phyloP scores from a whole-genome alignment of 2,113 vertebrate genomes.

The Clarias batrachus region DNA sequence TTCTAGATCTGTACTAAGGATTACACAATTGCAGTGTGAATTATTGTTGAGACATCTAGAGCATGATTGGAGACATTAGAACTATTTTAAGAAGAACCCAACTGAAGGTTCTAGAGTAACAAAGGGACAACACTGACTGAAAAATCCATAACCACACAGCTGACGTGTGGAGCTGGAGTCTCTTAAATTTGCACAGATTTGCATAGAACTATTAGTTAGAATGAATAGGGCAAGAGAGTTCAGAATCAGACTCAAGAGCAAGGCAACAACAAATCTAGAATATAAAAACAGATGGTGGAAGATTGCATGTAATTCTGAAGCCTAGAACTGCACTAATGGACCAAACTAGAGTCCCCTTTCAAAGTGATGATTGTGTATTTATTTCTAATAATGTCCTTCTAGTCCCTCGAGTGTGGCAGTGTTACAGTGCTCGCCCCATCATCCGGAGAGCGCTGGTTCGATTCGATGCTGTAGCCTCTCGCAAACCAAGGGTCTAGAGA shows the following conservation, averaged over 20 bases:
- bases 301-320: neutral
- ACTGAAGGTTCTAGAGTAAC: neutral
- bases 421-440: too few species aligned
- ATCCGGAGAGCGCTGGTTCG: too few species aligned
- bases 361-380: neutral
- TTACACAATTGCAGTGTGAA: neutral
- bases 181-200: neutral
- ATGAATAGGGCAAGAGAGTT: too few species aligned
- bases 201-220: too few species aligned
- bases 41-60: neutral
- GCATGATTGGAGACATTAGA: neutral
- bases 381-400: neutral
- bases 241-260: too few species aligned
- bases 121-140: neutral
- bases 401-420: neutral
- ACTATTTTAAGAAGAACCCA: neutral
- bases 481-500: too few species aligned
- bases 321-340: neutral
- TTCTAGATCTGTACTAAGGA: neutral
- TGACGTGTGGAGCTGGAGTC: too few species aligned
- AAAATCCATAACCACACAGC: neutral
- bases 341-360: neutral
- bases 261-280: neutral
- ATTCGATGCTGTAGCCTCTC: too few species aligned
- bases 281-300: neutral